These are phyloP conservation scores for Leptothorax acervorum DNA, from an alignment of 2,888 invertebrate genomes.

Conservation along the genomic window DNA sequence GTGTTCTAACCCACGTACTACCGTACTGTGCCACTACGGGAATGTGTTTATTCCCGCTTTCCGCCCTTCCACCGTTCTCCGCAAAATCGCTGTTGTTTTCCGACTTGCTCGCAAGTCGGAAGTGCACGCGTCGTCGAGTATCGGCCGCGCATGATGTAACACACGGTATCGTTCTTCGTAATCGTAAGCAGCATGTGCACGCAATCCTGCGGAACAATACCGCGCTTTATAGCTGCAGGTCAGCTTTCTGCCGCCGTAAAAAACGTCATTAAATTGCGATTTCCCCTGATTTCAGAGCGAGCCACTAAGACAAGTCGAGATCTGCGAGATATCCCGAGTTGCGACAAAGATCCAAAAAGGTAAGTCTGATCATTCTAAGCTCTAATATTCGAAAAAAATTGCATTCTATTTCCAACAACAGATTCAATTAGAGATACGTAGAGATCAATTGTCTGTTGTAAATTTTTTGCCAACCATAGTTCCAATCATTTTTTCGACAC, in stretches of 20 bases:
- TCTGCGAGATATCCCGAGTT: not conserved
- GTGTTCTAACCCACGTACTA: constrained; percentile 50
- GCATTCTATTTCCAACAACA: not conserved
- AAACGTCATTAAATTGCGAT: not conserved
- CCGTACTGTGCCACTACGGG: constrained; percentile 16
- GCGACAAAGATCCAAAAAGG: constrained; percentile 17
- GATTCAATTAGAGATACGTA: not conserved
- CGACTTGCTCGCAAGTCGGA: constrained; percentile 21
- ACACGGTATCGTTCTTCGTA: not conserved
- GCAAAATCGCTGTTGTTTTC: constrained; percentile 37
- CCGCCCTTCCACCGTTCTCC: constrained; percentile 39
- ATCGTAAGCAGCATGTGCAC: not conserved
- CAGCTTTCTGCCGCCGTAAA: not conserved
- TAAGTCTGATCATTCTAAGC: constrained; percentile 64
- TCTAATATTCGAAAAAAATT: not conserved
- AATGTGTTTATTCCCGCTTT: constrained; percentile 58
- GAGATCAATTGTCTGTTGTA: not conserved
- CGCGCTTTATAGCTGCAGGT: not conserved
- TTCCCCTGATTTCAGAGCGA: constrained; percentile 58
- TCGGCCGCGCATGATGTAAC: not conserved
- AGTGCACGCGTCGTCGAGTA: constrained; percentile 28
- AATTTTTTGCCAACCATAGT: not conserved
- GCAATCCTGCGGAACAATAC: not conserved
- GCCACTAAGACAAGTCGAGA: not conserved
- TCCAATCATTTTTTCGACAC: constrained; percentile 13